Base-by-base conservation (phyloP, 2,113 vertebrate genomes). In the Phasianus colchicus region DNA sequence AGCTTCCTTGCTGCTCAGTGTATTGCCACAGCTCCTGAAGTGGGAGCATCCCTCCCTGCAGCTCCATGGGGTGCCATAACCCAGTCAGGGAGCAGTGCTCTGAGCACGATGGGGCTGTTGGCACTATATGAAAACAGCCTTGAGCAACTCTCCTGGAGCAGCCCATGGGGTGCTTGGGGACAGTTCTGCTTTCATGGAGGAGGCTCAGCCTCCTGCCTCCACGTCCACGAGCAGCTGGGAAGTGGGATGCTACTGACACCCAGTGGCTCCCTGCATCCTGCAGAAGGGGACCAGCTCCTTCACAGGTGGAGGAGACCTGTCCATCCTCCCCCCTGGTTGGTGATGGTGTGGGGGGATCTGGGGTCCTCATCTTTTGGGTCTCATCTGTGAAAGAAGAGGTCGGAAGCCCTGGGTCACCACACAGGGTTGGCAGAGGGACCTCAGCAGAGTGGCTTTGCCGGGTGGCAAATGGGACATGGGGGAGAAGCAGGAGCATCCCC, bases 181-280 rank as follows among this genome's bases (percentile, higher is more conserved):
- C 9, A 45, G 29, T 73, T 40, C 72, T 20, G 77, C 70, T 88
- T 50, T 66, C 88, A 9, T 2, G 82, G 71, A 77, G 69, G 43
- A 72, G 61, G 4, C 66, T 54, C 13, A 0, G 11, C 38, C 81
- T 76, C 38, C 9, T 3, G 81, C 15, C 60, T 89, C 52, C 77
- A 73, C 2, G 3, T 4, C 69, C 54, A 55, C 5, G 6, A 64
- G 57, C 20, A 0, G 63, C 74, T 4, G 36, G 94, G 76, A 89
- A 92, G 73, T 30, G 71, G 91, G 92, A 52, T 93, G 89, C 96
- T 96, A 86, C 91, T 97, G 96, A 97, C 96, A 97, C 96, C 96
- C 96, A 97, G 96, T 90, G 95, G 96, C 82, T 80, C 85, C 15
- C 2, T 11, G 69, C 45, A 52, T 88, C 90, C 55, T 94, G 92